Evolutionary conservation across 2,113 vertebrate species (phyloP).

Genomic region (Hassar affinis): DNA sequence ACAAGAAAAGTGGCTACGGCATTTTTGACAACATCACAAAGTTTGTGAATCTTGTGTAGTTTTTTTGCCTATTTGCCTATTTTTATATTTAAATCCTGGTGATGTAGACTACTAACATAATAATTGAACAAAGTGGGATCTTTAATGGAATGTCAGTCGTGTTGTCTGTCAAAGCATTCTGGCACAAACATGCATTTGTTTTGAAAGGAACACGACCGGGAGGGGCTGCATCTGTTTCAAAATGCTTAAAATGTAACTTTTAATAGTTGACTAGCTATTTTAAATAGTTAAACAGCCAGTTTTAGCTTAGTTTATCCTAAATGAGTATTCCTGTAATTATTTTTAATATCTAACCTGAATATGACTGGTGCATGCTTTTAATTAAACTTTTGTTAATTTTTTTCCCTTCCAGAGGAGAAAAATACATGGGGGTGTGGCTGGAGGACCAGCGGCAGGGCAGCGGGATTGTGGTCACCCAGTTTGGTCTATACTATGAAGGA

Average conservation of each 20-base stretch:
- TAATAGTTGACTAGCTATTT: background rate
- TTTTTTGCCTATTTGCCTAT: background rate
- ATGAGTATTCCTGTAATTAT: background rate
- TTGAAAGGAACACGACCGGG: background rate
- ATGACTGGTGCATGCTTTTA: background rate
- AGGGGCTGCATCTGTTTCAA: background rate
- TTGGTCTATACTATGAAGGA: conserved; percentile 91
- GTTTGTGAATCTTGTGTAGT: conserved; percentile 60
- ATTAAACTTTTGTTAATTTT: background rate
- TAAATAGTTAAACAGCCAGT: background rate
- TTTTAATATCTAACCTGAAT: background rate
- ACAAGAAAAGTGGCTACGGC: conserved; percentile 92
- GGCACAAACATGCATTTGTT: background rate
- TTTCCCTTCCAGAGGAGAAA: conserved; percentile 82
- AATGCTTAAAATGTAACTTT: background rate
- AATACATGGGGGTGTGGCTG: conserved; percentile 95
- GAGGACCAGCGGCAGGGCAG: conserved; percentile 87
- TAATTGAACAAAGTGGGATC: background rate
- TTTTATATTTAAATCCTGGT: background rate
- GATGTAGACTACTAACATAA: background rate
- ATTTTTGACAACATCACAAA: conserved; percentile 94
- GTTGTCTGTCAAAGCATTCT: background rate
- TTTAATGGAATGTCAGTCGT: background rate
- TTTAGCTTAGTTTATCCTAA: background rate
- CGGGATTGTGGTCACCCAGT: conserved; percentile 89